phyloP scores from a whole-genome alignment of 2,797 vertebrate species.

The Caiman crocodilus region DNA sequence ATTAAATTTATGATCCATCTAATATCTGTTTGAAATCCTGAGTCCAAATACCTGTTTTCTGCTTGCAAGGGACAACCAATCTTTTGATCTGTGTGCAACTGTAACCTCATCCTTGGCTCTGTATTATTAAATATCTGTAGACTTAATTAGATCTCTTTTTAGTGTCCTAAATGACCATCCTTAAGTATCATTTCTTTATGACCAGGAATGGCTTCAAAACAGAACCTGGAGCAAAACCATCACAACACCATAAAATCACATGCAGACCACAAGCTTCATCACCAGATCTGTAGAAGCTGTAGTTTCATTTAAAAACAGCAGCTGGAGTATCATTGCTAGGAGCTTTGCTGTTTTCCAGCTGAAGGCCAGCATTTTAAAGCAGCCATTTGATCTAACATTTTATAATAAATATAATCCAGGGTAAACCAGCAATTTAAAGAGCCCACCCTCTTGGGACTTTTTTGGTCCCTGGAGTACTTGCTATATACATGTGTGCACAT shows the following conservation, averaged over 20 bases:
- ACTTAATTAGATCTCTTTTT: background rate
- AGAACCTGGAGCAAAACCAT: background rate
- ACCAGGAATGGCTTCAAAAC: background rate
- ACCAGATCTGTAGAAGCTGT: background rate
- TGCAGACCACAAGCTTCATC: background rate
- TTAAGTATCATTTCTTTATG: background rate
- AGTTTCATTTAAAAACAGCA: background rate
- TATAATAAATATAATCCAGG: background rate
- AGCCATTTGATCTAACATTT: no score
- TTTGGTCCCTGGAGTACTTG: background rate
- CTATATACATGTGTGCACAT: background rate
- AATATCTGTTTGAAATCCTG: background rate
- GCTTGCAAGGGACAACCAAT: fast-evolving
- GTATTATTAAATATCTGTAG: background rate
- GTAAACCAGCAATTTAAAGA: background rate
- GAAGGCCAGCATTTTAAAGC: background rate
- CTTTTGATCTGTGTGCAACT: background rate
- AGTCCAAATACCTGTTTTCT: background rate
- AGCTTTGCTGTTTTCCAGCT: background rate
- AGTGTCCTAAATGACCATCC: background rate
- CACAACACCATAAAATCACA: background rate
- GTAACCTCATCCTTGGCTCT: background rate
- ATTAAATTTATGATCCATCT: background rate
- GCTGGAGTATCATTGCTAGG: background rate
- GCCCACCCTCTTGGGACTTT: background rate